Percentiles rank a stretch among this genome's conserved stretches.
phyloP scores from a whole-genome alignment of 1,140 invertebrate genomes.

The Drosophila ananassae region DNA sequence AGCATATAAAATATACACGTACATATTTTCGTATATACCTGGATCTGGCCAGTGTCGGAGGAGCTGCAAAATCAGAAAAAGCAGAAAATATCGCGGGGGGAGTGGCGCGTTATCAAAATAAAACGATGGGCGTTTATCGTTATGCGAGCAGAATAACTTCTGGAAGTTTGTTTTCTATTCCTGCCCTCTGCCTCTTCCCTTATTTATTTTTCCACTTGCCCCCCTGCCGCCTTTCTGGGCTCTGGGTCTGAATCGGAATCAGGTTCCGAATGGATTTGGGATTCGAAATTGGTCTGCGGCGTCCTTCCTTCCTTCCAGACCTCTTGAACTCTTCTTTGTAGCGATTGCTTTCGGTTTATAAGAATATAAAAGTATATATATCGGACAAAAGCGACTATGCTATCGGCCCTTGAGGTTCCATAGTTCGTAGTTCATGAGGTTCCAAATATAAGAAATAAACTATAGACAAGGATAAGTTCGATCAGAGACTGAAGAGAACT shows the following conservation, averaged over 20 bases:
- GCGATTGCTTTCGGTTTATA: no score
- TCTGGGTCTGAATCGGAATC: conserved; percentile 1
- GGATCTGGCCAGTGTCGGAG: conserved; percentile 1
- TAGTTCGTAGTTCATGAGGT: no score
- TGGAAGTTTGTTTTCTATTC: conserved; percentile 76
- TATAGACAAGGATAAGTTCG: no score
- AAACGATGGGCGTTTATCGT: conserved; percentile 80
- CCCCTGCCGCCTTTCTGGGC: background rate
- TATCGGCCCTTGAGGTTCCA: no score
- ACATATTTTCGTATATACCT: conserved; percentile 21
- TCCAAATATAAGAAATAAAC: no score
- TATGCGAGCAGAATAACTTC: conserved; percentile 81
- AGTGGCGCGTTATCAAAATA: conserved; percentile 71
- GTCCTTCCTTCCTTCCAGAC: background rate
- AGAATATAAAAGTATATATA: no score
- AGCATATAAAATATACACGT: conserved; percentile 65
- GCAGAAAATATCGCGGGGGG: conserved; percentile 21
- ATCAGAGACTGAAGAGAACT: no score
- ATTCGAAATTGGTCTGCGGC: conserved; percentile 8
- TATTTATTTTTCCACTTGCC: conserved; percentile 2
- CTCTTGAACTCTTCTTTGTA: background rate
- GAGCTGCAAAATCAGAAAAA: background rate
- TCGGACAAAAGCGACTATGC: no score
- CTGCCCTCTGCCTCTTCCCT: conserved; percentile 1
- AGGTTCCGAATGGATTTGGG: background rate